Evolutionary conservation across 2,113 vertebrate genomes (phyloP).

Genomic region (Oophaga pumilio): DNA sequence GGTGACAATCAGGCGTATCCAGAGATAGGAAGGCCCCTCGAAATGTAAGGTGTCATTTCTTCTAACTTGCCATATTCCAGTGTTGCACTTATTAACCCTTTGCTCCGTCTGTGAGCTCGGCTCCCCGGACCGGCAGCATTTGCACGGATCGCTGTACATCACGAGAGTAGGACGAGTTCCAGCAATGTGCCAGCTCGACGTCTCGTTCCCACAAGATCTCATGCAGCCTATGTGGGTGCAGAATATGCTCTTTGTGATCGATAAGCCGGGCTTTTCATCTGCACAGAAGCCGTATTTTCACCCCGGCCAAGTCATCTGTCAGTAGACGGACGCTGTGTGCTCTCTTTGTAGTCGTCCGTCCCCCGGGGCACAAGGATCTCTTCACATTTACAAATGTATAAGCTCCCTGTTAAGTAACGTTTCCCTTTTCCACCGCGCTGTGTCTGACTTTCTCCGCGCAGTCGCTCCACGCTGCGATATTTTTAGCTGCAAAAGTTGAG

Average conservation of each 20-base stretch:
- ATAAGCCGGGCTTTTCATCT: slow-evolving; percentile 58
- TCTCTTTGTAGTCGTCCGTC: slow-evolving; percentile 66
- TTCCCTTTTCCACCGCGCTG: slow-evolving; percentile 62
- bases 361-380: slow-evolving; percentile 63
- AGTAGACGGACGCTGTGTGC: slow-evolving; percentile 58
- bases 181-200: not conserved
- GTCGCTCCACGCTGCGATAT: slow-evolving; percentile 49
- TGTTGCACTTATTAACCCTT: not conserved
- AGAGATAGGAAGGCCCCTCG: no score
- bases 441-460: slow-evolving; percentile 32
- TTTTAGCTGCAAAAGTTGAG: slow-evolving; percentile 25
- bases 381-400: slow-evolving; percentile 68
- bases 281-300: slow-evolving; percentile 59
- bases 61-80: no score
- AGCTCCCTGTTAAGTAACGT: slow-evolving; percentile 66
- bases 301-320: slow-evolving; percentile 61
- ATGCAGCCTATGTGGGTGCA: slow-evolving; percentile 26
- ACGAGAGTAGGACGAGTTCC: not conserved
- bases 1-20: no score
- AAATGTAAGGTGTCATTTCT: no score
- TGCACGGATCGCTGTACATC: not conserved
- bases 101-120: not conserved
- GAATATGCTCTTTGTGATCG: slow-evolving; percentile 54
- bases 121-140: not conserved
- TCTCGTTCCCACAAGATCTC: slow-evolving; percentile 37